Percentiles rank a stretch among this genome's conserved stretches.
phyloP scores from a whole-genome alignment of 2,797 vertebrate species.

The Xenentodon cancila region DNA sequence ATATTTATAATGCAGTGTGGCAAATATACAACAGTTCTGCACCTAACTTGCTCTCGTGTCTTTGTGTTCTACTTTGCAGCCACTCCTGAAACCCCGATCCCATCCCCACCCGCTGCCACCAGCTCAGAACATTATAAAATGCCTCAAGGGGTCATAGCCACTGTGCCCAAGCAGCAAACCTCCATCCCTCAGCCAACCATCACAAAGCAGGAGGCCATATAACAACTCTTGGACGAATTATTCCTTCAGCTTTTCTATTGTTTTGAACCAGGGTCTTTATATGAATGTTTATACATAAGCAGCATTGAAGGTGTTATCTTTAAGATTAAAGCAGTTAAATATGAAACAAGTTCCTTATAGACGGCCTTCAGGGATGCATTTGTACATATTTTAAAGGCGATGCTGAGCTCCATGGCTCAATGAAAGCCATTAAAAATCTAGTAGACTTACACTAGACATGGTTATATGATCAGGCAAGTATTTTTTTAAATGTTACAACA shows the following conservation, averaged over 20 bases:
- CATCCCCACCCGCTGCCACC: conserved; percentile 92
- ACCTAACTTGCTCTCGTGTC: conserved; percentile 31
- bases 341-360: conserved; percentile 38
- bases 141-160: conserved; percentile 91
- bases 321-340: conserved; percentile 49
- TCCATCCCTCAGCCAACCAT: conserved; percentile 93
- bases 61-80: conserved; percentile 82
- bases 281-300: conserved; percentile 43
- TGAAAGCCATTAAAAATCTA: conserved; percentile 27
- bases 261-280: conserved; percentile 52
- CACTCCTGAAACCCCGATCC: conserved; percentile 97
- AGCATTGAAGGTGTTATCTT: conserved; percentile 57
- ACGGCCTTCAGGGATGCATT: conserved; percentile 53
- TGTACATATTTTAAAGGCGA: conserved; percentile 46
- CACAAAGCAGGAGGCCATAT: conserved; percentile 98
- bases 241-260: conserved; percentile 42
- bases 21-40: conserved; percentile 35
- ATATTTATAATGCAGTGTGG: conserved; percentile 5
- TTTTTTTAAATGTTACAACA: conserved; percentile 82
- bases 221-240: conserved; percentile 47
- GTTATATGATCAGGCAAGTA: conserved; percentile 59
- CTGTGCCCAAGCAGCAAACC: conserved; percentile 90
- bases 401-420: conserved; percentile 33
- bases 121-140: conserved; percentile 97
- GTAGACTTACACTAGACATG: conserved; percentile 57